Percentiles rank a stretch among this genome's conserved stretches.
These are phyloP conservation scores for Rhinoraja longicauda DNA, from an alignment of 2,797 vertebrate genomes.

Conservation along the genomic window DNA sequence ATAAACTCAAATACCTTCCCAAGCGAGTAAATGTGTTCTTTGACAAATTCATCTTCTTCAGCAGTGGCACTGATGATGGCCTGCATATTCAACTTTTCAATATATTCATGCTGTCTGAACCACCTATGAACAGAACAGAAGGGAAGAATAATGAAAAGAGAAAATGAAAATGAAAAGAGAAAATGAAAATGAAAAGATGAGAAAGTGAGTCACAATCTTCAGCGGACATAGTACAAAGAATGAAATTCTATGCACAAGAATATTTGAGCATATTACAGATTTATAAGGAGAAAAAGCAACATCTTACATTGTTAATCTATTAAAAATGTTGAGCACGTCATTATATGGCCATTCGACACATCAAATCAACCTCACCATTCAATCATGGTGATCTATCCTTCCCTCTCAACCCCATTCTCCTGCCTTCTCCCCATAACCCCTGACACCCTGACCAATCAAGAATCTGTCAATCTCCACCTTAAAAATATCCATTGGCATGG, in stretches of 20 bases:
- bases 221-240: background rate
- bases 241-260: background rate
- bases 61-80: slow-evolving; percentile 74
- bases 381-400: too few relatives aligned
- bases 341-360: background rate
- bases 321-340: background rate
- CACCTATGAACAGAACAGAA: slow-evolving; percentile 61
- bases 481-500: too few relatives aligned
- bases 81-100: slow-evolving; percentile 93
- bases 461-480: too few relatives aligned
- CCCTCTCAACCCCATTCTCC: too few relatives aligned
- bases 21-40: slow-evolving; percentile 74
- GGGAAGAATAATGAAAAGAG: background rate
- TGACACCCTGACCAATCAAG: too few relatives aligned
- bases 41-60: slow-evolving; percentile 75
- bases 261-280: background rate
- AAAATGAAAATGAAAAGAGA: too few relatives aligned
- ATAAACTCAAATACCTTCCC: slow-evolving; percentile 65
- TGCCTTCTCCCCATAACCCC: too few relatives aligned
- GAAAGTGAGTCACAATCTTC: background rate
- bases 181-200: background rate
- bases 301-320: background rate
- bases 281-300: background rate
- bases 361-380: too few relatives aligned
- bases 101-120: slow-evolving; percentile 78